Conservation (phyloP, 2,797 vertebrate genomes). For the Pagetopsis macropterus region DNA sequence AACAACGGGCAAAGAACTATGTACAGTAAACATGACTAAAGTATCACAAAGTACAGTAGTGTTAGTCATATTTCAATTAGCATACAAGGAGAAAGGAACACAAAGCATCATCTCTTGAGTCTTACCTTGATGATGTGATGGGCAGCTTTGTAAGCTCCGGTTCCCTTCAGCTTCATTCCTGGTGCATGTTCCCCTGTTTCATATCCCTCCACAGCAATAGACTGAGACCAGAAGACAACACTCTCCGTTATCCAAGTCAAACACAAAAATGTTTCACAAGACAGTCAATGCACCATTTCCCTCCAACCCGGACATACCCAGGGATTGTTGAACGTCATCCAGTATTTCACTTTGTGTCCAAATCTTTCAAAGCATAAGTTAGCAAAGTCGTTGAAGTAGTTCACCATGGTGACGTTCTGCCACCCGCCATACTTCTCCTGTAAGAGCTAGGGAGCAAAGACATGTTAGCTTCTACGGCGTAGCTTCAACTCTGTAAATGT, state of each 20-base stretch:
- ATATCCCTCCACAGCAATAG: constrained; percentile 89
- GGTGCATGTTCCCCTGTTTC: constrained; percentile 91
- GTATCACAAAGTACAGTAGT: not conserved
- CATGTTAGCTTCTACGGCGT: rapidly evolving
- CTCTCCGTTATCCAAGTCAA: not conserved
- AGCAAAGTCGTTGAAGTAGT: constrained; percentile 90
- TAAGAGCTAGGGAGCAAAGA: constrained; percentile 75
- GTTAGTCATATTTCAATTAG: not conserved
- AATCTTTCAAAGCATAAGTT: constrained; percentile 92
- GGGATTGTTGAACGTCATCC: constrained; percentile 93
- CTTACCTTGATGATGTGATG: constrained; percentile 91
- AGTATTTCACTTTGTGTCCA: constrained; percentile 90
- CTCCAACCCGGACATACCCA: constrained; percentile 81
- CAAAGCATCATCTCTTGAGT: constrained; percentile 20
- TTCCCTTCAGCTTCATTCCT: constrained; percentile 86
- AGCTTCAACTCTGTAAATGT: not conserved
- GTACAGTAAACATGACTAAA: too few relatives aligned
- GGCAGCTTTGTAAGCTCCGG: constrained; percentile 87
- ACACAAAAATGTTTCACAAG: not conserved
- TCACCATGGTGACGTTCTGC: constrained; percentile 90
- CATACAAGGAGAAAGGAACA: not conserved
- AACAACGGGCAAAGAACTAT: too few relatives aligned
- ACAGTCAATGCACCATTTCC: not conserved
- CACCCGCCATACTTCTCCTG: constrained; percentile 90
- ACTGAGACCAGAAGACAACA: constrained; percentile 74